Base-by-base conservation (phyloP, 2,113 vertebrate genomes). In the Urocynchramus pylzowi region DNA sequence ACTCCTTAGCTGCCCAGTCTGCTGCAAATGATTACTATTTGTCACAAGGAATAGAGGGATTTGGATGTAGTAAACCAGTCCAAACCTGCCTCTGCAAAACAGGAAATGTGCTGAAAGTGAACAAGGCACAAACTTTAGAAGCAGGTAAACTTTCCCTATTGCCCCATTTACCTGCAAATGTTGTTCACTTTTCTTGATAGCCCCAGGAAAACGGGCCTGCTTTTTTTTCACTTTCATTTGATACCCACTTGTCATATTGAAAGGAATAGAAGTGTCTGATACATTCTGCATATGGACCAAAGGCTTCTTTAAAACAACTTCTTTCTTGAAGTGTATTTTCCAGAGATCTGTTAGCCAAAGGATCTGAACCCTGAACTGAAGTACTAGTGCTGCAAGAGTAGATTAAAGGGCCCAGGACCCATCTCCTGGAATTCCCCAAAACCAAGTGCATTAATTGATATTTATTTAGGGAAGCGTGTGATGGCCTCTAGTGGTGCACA, bases 401-500 rank as follows among this genome's bases (percentile, higher is more conserved):
- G 54, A 24, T 28, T 31, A 67, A 41, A 31, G 50, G 17, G 6
- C 16, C 13, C 53, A 52, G 42, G 41, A 60, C 28, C 22, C 4
- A 7, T 30, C 30, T 59, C 37, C 27, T 2, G 2, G 11, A 56
- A 64, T 89, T 69, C 31, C 59, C 52, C 69, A 39, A 60, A 91
- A 76, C 31, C 10, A 13, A 67, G 31, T 14, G 6, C 7, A 8
- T 70, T 93, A 93, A 82, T 90, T 93, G 86, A 61, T 88, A 49
- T 80, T 95, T 95, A 59, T 86, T 94, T 94, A 56, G 90, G 59
- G 84, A 93, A 95, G 96, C 6, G 60, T 57, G 64, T 54, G 86
- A 92, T 81, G 95, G 95, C 95, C 94, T 94, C 77, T 93, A 56
- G 92, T 80, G 82, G 89, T 47, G n/a, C 74, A 53, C n/a, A 5